phyloP scores from a whole-genome alignment of 2,797 vertebrate species.

The Mionectes olivaceus region DNA sequence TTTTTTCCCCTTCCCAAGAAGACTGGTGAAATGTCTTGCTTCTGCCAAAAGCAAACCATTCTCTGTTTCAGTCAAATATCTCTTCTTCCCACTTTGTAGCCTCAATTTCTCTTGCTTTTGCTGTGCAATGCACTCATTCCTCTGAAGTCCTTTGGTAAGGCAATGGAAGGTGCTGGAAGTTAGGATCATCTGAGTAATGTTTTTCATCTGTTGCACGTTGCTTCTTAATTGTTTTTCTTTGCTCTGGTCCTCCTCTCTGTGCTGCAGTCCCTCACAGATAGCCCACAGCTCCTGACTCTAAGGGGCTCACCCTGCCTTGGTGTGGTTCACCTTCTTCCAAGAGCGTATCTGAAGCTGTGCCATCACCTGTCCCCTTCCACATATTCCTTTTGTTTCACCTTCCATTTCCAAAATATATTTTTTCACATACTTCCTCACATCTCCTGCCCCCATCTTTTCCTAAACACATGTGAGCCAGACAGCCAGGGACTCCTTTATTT shows the following conservation, averaged over 20 bases:
- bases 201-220: neutral
- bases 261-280: neutral
- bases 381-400: neutral
- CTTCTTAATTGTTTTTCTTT: neutral
- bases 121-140: neutral
- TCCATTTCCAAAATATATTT: neutral
- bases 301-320: neutral
- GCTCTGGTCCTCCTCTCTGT: neutral
- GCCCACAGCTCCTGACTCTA: neutral
- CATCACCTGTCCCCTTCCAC: neutral
- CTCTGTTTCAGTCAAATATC: neutral
- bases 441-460: neutral
- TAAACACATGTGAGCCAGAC: neutral
- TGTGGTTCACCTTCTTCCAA: neutral
- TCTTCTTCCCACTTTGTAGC: neutral
- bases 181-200: neutral
- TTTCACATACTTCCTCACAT: neutral
- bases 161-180: neutral
- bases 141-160: neutral
- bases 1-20: neutral
- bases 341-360: neutral
- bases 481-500: neutral
- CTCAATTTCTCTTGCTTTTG: neutral
- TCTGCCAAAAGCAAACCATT: neutral
- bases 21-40: neutral